Conservation (phyloP, 2,113 vertebrate genomes). For the Terrapene triunguis region DNA sequence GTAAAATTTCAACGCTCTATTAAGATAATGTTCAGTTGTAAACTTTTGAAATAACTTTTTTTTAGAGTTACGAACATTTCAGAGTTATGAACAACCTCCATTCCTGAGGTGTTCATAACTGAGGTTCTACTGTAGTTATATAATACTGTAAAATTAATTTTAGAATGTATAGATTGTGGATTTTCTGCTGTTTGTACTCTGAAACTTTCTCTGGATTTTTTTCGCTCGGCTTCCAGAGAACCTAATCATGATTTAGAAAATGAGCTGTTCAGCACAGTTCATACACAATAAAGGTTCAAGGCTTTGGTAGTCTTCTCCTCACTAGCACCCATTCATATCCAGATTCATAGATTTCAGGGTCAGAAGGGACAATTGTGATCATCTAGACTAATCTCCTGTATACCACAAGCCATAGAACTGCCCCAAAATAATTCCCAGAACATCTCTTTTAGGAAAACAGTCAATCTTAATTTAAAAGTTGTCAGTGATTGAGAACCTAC, state of each 20-base stretch:
- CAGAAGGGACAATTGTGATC: neutral
- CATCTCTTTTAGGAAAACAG: neutral
- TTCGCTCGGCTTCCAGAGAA: neutral
- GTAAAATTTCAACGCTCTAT: no score
- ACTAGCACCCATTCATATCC: neutral
- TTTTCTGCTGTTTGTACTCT: neutral
- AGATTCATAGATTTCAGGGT: neutral
- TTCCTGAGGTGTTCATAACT: no score
- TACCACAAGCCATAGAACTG: neutral
- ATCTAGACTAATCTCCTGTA: neutral
- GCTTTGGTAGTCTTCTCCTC: neutral
- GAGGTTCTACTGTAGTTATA: constrained; percentile 55
- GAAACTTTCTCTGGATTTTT: neutral
- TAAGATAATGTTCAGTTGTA: no score
- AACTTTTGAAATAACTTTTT: no score
- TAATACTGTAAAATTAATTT: constrained; percentile 73
- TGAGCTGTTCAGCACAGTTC: neutral
- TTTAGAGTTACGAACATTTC: no score
- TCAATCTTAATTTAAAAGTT: neutral
- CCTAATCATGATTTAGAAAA: neutral
- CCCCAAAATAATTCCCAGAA: neutral
- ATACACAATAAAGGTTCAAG: neutral
- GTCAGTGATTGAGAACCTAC: neutral
- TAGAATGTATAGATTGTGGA: constrained; percentile 55
- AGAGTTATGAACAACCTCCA: no score